phyloP scores from a whole-genome alignment of 2,113 vertebrate genomes.

The Pygoscelis antarcticus region DNA sequence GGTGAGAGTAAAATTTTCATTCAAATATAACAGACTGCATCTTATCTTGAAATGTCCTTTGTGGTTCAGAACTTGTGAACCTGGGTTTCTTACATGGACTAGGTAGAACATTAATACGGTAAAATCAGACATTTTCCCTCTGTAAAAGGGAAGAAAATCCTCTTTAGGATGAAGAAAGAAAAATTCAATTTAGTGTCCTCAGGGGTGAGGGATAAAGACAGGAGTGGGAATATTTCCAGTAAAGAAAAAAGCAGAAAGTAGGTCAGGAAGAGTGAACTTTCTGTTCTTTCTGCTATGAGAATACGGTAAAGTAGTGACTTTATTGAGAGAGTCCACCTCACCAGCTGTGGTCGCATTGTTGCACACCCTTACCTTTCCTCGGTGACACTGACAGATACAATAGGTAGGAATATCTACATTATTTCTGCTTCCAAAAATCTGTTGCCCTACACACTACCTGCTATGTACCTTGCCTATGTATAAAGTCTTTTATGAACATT shows the following conservation, averaged over 20 bases:
- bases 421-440: neutral
- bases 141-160: neutral
- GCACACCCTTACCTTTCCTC: neutral
- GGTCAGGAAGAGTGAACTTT: slow-evolving; percentile 3
- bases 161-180: neutral
- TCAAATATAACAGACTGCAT: neutral
- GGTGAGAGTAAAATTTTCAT: neutral
- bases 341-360: neutral
- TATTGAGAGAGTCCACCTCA: neutral
- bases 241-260: neutral
- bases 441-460: neutral
- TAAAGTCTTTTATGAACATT: neutral
- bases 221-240: neutral
- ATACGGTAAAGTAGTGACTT: neutral
- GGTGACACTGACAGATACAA: neutral
- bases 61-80: neutral
- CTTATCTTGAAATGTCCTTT: neutral
- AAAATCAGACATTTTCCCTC: neutral
- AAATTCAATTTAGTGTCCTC: neutral
- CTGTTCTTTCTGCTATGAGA: neutral
- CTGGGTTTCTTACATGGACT: neutral
- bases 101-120: neutral
- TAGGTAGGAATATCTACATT: neutral
- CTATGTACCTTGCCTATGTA: neutral
- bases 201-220: neutral